phyloP scores from a whole-genome alignment of 1,140 invertebrate species.

The Drosophila setifemur region DNA sequence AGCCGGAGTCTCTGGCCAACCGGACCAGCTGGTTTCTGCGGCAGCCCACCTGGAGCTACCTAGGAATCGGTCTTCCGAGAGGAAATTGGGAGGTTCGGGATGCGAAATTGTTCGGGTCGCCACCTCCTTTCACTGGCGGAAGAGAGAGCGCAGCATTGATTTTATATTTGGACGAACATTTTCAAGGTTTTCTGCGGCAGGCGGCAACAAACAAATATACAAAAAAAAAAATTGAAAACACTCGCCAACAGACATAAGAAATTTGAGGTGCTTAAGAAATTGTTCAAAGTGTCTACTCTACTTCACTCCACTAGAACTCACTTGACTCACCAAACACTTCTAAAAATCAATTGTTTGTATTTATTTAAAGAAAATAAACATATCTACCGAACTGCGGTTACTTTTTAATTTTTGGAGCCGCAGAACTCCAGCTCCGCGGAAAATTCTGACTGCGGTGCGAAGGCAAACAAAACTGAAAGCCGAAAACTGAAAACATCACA shows the following conservation, averaged over 20 bases:
- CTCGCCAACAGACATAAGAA: too few species aligned
- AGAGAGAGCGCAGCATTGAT: conserved; percentile 60
- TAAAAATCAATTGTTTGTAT: conserved; percentile 9
- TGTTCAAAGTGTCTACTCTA: conserved; percentile 3
- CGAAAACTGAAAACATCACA: conserved; percentile 60
- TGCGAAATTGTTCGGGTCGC: neutral
- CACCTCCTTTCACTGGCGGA: neutral
- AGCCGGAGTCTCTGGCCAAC: conserved; percentile 27
- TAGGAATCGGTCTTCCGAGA: neutral
- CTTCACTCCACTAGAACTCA: neutral
- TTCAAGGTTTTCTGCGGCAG: conserved; percentile 60
- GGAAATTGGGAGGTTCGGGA: neutral
- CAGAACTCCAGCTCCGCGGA: conserved; percentile 18
- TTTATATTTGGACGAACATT: conserved; percentile 62
- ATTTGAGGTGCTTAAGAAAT: neutral
- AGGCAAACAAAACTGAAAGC: conserved; percentile 67
- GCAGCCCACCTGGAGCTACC: conserved; percentile 13
- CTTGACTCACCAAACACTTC: too few species aligned
- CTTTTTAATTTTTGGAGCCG: neutral
- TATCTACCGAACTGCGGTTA: conserved; percentile 3
- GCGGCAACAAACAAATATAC: conserved; percentile 37
- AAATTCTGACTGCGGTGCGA: conserved; percentile 27
- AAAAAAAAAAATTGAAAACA: conserved; percentile 20
- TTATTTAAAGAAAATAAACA: neutral
- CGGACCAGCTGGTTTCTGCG: conserved; percentile 41